phyloP scores from a whole-genome alignment of 2,113 vertebrate species.

The Nibea albiflora region DNA sequence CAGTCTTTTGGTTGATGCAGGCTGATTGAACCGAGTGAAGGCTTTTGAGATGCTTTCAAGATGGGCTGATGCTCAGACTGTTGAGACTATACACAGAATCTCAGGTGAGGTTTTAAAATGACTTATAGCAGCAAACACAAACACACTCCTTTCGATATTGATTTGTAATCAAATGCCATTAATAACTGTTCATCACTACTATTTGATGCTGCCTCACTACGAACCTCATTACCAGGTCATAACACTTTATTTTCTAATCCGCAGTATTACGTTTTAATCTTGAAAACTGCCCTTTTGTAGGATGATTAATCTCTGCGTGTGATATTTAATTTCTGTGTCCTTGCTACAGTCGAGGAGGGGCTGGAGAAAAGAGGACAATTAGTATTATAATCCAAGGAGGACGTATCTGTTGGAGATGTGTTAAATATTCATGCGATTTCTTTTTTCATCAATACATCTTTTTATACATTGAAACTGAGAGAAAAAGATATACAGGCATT shows the following conservation, averaged over 20 bases:
- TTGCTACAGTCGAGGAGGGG: background rate
- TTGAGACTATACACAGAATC: too few relatives aligned
- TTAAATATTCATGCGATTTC: constrained; percentile 31
- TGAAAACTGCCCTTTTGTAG: background rate
- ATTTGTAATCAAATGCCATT: constrained; percentile 1
- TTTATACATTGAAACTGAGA: background rate
- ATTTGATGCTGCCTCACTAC: background rate
- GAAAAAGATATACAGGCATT: background rate
- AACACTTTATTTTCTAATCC: background rate
- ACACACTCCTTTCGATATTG: too few relatives aligned
- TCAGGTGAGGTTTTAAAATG: too few relatives aligned
- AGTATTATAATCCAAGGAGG: background rate
- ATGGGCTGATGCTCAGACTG: too few relatives aligned
- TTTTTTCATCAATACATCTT: background rate
- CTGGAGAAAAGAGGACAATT: background rate
- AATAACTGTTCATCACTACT: background rate
- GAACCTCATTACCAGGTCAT: background rate
- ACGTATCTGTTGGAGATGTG: constrained; percentile 1
- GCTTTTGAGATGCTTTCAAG: too few relatives aligned
- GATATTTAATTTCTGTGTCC: background rate
- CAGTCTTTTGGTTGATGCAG: background rate
- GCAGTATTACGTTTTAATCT: constrained; percentile 5
- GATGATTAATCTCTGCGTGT: constrained; percentile 10
- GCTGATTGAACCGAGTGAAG: background rate
- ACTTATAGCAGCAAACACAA: too few relatives aligned